A percentile compares a stretch with the other conserved stretches of the same genome.
Evolutionary conservation across 2,888 invertebrate species (phyloP).

Genomic region (Ecdyonurus torrentis): DNA sequence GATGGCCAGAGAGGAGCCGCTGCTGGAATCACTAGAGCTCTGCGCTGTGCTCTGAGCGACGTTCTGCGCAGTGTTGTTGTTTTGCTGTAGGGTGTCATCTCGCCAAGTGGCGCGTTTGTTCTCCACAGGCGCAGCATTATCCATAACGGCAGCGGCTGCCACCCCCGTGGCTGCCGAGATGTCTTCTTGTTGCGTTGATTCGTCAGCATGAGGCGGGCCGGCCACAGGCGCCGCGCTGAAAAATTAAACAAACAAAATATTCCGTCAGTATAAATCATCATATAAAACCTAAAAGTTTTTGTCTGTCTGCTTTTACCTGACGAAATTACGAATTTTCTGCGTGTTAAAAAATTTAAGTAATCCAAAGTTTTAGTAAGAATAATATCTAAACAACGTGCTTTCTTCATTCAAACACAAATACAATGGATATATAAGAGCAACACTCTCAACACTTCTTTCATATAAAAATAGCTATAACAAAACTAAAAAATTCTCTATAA

Average conservation of each 20-base stretch:
- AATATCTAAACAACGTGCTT: neutral
- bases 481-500: neutral
- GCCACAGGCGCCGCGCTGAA: conserved; percentile 1
- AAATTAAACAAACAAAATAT: neutral
- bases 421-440: no score
- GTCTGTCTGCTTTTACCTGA: no score
- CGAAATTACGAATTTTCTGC: neutral
- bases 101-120: neutral
- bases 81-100: neutral
- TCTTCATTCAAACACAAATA: neutral
- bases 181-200: neutral
- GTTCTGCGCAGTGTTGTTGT: neutral
- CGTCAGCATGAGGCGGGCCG: conserved; percentile 20
- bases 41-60: conserved; percentile 20
- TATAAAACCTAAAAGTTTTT: neutral
- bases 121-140: neutral
- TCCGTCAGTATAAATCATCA: neutral
- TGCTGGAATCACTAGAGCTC: conserved; percentile 22
- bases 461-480: neutral
- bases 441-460: neutral
- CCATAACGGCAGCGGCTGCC: neutral
- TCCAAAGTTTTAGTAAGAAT: no score
- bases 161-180: conserved; percentile 3
- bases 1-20: conserved; percentile 19
- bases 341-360: no score